Conservation (phyloP, 2,888 invertebrate genomes). For the Callinectes sapidus region DNA sequence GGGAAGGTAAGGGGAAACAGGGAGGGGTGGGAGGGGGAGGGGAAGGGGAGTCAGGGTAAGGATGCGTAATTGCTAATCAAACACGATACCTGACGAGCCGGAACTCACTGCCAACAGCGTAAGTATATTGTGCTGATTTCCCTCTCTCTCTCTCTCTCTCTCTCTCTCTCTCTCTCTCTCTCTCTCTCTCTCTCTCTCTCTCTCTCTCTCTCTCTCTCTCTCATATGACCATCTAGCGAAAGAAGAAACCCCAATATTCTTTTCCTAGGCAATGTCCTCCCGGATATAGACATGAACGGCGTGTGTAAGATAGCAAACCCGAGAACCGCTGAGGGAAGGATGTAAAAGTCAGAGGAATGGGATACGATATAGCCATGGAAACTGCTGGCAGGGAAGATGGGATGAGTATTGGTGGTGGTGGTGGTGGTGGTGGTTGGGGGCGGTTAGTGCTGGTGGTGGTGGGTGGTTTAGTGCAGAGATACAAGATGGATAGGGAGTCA, state of each 20-base stretch:
- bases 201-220: constrained; percentile 43
- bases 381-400: neutral
- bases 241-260: neutral
- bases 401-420: neutral
- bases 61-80: neutral
- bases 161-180: constrained; percentile 34
- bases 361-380: neutral
- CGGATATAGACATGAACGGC: neutral
- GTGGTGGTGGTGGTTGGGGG: neutral
- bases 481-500: neutral
- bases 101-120: neutral
- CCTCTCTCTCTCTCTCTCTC: neutral
- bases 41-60: neutral
- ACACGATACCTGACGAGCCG: neutral
- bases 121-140: neutral
- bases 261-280: too few species aligned
- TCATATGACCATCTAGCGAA: neutral
- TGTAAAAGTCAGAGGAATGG: neutral
- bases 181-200: constrained; percentile 44
- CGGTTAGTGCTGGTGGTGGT: neutral
- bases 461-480: neutral
- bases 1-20: too few species aligned
- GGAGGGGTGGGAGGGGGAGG: too few species aligned
- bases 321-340: neutral
- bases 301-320: neutral